phyloP scores from a whole-genome alignment of 2,113 vertebrate species.

The Patagioenas fasciata region DNA sequence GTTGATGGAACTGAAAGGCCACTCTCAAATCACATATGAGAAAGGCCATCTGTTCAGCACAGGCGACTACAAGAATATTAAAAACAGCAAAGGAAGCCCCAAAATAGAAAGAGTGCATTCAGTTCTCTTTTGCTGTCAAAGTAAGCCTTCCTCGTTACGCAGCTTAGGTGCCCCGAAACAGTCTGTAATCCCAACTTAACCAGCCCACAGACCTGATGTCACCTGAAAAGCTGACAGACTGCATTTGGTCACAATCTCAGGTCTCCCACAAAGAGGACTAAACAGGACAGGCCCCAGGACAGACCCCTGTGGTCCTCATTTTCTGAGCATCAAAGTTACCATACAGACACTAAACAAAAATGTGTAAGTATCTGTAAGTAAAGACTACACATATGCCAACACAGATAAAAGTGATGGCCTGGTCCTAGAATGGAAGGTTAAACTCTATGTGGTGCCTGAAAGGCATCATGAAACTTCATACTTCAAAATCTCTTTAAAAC shows the following conservation, averaged over 20 bases:
- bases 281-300: background rate
- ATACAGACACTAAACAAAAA: background rate
- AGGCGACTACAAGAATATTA: background rate
- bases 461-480: background rate
- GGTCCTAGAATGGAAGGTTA: background rate
- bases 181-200: background rate
- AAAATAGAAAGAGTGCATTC: background rate
- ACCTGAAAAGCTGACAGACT: background rate
- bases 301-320: accelerated
- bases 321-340: background rate
- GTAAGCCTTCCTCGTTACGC: background rate
- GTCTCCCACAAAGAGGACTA: background rate
- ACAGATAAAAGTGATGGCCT: background rate
- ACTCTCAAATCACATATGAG: background rate
- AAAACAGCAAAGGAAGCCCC: background rate
- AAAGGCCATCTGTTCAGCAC: background rate
- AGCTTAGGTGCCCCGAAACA: accelerated
- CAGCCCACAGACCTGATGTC: accelerated
- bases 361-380: background rate
- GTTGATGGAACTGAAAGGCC: background rate
- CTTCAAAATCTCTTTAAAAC: background rate
- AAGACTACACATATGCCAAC: background rate
- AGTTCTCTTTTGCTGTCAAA: background rate
- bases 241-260: accelerated
- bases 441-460: background rate